These are phyloP conservation scores for Aphaenogaster floridana DNA, from an alignment of 1,140 invertebrate genomes.

Conservation along the genomic window DNA sequence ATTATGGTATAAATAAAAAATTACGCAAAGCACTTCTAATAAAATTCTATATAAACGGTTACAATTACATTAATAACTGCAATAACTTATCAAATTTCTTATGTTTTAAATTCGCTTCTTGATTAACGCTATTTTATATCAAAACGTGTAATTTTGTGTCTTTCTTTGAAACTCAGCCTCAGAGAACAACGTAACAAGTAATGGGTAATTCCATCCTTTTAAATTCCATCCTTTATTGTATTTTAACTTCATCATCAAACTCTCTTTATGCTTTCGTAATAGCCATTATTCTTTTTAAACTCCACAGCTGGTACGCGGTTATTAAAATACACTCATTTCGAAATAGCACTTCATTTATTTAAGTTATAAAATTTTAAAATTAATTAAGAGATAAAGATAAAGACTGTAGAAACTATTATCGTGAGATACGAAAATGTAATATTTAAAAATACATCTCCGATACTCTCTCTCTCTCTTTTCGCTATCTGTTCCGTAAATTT, in stretches of 20 bases:
- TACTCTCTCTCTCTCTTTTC: too few species aligned
- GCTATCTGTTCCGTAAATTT: not conserved
- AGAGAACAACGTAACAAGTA: conserved; percentile 7
- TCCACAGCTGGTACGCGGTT: not conserved
- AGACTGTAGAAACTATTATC: not conserved
- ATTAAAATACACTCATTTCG: conserved; percentile 22
- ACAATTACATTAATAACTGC: not conserved
- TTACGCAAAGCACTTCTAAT: not conserved
- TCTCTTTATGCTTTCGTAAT: conserved; percentile 14
- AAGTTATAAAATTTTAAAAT: conserved; percentile 17
- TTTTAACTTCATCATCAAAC: conserved; percentile 30
- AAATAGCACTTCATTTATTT: not conserved
- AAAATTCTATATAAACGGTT: not conserved
- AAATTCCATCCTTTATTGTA: conserved; percentile 27
- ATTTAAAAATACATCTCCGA: not conserved
- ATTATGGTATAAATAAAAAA: not conserved
- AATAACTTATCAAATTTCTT: not conserved
- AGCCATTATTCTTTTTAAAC: not conserved
- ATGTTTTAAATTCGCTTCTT: not conserved
- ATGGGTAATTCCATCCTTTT: conserved; percentile 7
- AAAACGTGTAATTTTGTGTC: not conserved
- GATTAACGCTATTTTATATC: not conserved
- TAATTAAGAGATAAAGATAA: not conserved
- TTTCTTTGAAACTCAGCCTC: conserved; percentile 1
- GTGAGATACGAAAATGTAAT: not conserved